Evolutionary conservation across 2,797 vertebrate genomes (phyloP).

Genomic region (Acrocephalus scirpaceus): DNA sequence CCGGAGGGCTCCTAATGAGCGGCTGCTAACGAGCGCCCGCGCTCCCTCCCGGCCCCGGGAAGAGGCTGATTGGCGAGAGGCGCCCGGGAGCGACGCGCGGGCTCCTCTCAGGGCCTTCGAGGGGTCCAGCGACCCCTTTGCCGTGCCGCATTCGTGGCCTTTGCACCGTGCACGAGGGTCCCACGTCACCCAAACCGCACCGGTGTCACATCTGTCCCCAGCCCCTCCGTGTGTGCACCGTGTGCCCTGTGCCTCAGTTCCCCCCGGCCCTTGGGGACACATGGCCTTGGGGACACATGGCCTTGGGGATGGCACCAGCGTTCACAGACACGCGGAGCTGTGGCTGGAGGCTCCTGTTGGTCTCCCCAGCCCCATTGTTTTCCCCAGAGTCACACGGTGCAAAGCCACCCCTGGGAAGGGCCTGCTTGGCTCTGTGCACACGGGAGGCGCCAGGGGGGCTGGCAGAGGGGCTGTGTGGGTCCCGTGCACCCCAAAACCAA

Average conservation of each 20-base stretch:
- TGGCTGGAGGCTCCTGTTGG: background rate
- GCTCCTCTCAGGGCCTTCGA: background rate
- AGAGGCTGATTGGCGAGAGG: slow-evolving; percentile 44
- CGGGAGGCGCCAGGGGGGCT: accelerated
- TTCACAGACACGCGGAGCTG: background rate
- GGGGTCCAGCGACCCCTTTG: background rate
- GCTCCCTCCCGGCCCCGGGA: slow-evolving; percentile 17
- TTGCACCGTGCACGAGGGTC: accelerated
- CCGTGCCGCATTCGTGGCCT: accelerated
- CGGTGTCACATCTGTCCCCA: background rate
- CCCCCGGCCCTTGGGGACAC: background rate
- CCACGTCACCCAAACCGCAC: accelerated
- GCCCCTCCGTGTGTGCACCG: background rate
- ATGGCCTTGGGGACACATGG: background rate
- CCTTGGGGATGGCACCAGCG: background rate
- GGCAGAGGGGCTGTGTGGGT: background rate
- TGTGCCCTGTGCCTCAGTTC: background rate
- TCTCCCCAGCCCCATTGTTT: background rate
- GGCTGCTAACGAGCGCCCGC: slow-evolving; percentile 64
- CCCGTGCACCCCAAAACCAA: background rate
- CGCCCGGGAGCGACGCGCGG: background rate
- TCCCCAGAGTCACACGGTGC: accelerated
- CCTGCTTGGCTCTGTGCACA: accelerated
- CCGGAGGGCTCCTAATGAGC: slow-evolving; percentile 74
- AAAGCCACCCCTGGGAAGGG: background rate